Conservation (phyloP, 2,888 invertebrate species). For the Thecophora atra region DNA sequence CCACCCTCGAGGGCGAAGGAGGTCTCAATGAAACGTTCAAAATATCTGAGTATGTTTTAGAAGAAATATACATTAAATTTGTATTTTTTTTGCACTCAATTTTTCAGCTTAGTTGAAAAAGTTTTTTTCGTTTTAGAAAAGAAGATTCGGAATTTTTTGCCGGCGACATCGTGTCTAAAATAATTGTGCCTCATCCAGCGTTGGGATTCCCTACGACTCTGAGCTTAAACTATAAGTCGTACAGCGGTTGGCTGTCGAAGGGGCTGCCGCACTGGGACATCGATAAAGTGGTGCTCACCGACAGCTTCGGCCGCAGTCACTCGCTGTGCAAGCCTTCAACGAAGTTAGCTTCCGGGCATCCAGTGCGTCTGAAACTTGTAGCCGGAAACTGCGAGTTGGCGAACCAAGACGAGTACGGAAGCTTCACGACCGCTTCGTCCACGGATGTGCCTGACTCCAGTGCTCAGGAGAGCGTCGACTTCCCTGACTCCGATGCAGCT, state of each 20-base stretch:
- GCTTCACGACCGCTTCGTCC: constrained; percentile 51
- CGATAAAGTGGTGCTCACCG: constrained; percentile 83
- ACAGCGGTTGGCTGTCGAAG: constrained; percentile 90
- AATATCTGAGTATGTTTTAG: constrained; percentile 78
- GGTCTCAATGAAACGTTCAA: constrained; percentile 88
- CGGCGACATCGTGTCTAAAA: constrained; percentile 79
- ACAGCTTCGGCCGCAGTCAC: constrained; percentile 85
- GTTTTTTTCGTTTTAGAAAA: constrained; percentile 69
- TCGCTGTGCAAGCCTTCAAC: constrained; percentile 83
- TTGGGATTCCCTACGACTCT: constrained; percentile 78
- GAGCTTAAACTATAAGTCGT: constrained; percentile 84
- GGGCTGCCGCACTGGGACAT: constrained; percentile 82
- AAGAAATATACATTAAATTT: background rate
- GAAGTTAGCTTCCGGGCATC: constrained; percentile 77
- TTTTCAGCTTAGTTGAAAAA: too few species aligned
- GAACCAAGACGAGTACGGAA: constrained; percentile 62
- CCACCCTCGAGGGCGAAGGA: constrained; percentile 82
- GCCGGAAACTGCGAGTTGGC: constrained; percentile 81
- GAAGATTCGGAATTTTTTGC: constrained; percentile 79
- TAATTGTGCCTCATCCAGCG: constrained; percentile 89
- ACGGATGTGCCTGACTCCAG: constrained; percentile 53
- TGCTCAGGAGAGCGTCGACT: constrained; percentile 51
- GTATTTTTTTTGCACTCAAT: background rate
- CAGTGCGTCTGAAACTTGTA: constrained; percentile 77
- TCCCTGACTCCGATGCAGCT: constrained; percentile 51